Evolutionary conservation across 2,797 vertebrate species (phyloP).

Genomic region (Silurus lanzhouensis): DNA sequence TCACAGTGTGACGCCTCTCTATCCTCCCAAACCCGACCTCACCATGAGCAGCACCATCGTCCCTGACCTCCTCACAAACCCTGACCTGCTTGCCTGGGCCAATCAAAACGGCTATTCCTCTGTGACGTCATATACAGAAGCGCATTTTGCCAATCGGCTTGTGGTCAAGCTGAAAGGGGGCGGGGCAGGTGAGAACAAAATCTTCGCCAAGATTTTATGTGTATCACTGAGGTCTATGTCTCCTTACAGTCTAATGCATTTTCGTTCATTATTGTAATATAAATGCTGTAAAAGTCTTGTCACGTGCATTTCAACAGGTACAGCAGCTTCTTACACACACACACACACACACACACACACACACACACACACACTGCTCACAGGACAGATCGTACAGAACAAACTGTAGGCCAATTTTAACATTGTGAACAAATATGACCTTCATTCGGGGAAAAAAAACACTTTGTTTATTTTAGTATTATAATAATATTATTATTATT

Average conservation of each 20-base stretch:
- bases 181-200: conserved; percentile 61
- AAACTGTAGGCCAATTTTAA: background rate
- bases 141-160: conserved; percentile 77
- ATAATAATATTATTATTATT: no score
- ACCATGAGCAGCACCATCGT: conserved; percentile 63
- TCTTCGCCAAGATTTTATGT: background rate
- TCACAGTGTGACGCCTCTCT: conserved; percentile 71
- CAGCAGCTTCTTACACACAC: no score
- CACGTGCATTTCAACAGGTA: no score
- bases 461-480: no score
- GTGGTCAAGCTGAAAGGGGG: conserved; percentile 69
- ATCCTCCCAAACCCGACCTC: conserved; percentile 66
- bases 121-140: conserved; percentile 79
- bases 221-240: background rate
- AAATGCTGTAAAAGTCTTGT: no score
- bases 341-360: background rate
- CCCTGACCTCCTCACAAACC: conserved; percentile 65
- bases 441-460: background rate
- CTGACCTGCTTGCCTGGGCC: conserved; percentile 72
- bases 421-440: background rate
- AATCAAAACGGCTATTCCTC: conserved; percentile 61
- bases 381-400: background rate
- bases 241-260: background rate
- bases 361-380: background rate
- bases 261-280: no score